phyloP scores from a whole-genome alignment of 2,113 vertebrate genomes.

The Megaceryle maxima region DNA sequence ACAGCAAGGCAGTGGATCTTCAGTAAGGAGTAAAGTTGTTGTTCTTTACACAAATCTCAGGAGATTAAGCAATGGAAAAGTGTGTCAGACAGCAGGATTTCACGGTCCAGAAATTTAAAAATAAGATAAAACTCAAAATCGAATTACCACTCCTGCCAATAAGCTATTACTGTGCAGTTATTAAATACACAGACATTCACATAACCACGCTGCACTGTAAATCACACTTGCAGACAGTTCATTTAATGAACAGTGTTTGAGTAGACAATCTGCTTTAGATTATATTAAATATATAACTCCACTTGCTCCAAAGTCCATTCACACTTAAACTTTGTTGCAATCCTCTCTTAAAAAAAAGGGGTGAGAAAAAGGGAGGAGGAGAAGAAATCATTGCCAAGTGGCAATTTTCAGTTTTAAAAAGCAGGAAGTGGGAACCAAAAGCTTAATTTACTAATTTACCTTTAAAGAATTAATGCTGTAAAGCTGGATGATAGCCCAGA shows the following conservation, averaged over 20 bases:
- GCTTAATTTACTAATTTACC: slow-evolving; percentile 38
- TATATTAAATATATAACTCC: slow-evolving; percentile 20
- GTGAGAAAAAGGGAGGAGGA: background rate
- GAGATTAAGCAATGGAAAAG: slow-evolving; percentile 57
- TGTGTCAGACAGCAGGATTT: slow-evolving; percentile 62
- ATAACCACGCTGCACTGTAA: slow-evolving; percentile 54
- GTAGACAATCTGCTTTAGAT: slow-evolving; percentile 42
- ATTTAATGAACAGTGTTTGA: slow-evolving; percentile 47
- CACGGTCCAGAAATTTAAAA: slow-evolving; percentile 65
- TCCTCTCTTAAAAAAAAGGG: background rate
- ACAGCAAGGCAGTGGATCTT: background rate
- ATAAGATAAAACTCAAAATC: slow-evolving; percentile 66
- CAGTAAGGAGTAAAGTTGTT: slow-evolving; percentile 6
- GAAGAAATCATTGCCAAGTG: slow-evolving; percentile 3
- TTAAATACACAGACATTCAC: slow-evolving; percentile 39
- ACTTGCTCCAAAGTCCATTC: background rate
- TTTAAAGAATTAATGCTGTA: slow-evolving; percentile 16
- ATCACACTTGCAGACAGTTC: slow-evolving; percentile 67
- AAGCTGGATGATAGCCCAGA: slow-evolving; percentile 35
- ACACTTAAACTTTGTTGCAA: background rate
- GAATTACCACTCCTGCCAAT: slow-evolving; percentile 62
- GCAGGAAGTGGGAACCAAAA: slow-evolving; percentile 9
- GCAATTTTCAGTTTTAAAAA: slow-evolving; percentile 34
- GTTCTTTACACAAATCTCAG: slow-evolving; percentile 44
- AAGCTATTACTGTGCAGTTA: slow-evolving; percentile 40